Conservation (phyloP, 2,113 vertebrate genomes). For the Bombycilla garrulus region DNA sequence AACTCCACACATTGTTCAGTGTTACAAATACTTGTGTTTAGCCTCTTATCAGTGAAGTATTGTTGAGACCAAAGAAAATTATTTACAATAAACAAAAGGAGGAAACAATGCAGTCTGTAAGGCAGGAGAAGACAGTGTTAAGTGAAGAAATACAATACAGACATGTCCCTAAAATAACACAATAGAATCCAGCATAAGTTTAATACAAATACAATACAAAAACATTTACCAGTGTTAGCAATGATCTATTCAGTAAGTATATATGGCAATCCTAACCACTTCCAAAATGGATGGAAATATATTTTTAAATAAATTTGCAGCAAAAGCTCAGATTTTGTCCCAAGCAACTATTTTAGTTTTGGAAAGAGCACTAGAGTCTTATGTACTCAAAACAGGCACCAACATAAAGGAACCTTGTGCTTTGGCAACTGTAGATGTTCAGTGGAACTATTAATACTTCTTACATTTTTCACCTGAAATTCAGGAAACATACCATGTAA, state of each 20-base stretch:
- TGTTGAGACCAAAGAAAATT: neutral
- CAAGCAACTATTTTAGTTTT: neutral
- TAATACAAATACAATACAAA: neutral
- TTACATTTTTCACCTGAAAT: neutral
- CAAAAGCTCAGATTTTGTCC: neutral
- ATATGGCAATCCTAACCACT: neutral
- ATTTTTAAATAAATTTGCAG: neutral
- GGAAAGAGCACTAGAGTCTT: neutral
- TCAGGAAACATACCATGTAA: neutral
- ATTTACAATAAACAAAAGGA: conserved; percentile 28
- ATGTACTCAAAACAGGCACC: neutral
- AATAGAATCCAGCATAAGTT: neutral
- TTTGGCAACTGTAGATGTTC: neutral
- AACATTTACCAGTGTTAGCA: neutral
- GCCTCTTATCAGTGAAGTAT: neutral
- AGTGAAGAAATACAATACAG: neutral
- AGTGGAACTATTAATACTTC: neutral
- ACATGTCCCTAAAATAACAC: neutral
- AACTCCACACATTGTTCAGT: neutral
- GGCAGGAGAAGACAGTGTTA: neutral
- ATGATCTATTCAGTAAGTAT: neutral
- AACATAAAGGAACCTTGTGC: neutral
- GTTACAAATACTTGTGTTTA: conserved; percentile 1
- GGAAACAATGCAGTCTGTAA: conserved; percentile 9
- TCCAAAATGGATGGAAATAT: neutral